phyloP scores from a whole-genome alignment of 2,113 vertebrate species.

The Hipposideros armiger region DNA sequence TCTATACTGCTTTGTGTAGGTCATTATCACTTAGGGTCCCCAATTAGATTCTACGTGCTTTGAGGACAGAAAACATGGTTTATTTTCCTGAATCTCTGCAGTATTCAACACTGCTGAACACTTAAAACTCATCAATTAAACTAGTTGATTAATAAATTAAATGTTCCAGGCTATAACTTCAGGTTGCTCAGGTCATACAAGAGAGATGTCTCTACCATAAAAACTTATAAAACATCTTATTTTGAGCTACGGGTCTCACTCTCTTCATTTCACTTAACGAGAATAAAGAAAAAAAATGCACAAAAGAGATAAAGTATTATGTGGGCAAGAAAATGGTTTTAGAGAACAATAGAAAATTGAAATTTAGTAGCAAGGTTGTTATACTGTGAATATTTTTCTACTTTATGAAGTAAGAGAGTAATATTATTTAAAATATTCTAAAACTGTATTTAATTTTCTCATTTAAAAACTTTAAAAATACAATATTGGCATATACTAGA shows the following conservation, averaged over 20 bases:
- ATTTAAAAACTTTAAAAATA: conserved; percentile 22
- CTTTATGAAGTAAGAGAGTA: not conserved
- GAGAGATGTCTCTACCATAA: not conserved
- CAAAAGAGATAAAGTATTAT: not conserved
- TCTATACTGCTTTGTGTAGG: not conserved
- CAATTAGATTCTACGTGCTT: not conserved
- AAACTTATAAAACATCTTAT: not conserved
- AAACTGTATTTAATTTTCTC: not conserved
- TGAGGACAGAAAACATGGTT: not conserved
- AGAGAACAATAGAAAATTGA: not conserved
- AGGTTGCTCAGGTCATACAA: not conserved
- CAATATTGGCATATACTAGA: not conserved
- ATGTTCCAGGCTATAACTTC: not conserved
- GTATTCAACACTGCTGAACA: not conserved
- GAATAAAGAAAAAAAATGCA: not conserved
- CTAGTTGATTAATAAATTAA: not conserved
- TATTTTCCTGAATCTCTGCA: not conserved
- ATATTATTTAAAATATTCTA: not conserved
- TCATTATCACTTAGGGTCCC: not conserved
- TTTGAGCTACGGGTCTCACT: not conserved
- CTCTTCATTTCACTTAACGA: not conserved
- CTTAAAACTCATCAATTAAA: not conserved
- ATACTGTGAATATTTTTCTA: not conserved
- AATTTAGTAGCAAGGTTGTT: not conserved
- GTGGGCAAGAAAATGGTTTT: not conserved